Conservation (phyloP, 2,113 vertebrate species). For the Asarcornis scutulata region DNA sequence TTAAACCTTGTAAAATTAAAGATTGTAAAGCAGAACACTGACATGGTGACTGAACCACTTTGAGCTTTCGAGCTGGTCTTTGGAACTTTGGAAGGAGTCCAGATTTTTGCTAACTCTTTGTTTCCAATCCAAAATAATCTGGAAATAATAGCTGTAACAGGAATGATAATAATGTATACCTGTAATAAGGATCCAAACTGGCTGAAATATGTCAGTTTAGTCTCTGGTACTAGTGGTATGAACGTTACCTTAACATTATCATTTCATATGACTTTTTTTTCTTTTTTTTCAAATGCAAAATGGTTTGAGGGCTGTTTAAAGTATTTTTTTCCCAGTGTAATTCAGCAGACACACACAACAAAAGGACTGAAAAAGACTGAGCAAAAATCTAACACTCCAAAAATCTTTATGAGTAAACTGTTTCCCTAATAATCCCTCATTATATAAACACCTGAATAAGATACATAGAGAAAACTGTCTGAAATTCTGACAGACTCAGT, state of each 20-base stretch:
- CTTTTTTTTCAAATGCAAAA: neutral
- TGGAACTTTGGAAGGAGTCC: slow-evolving; percentile 40
- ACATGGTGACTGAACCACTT: slow-evolving; percentile 23
- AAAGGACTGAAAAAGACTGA: neutral
- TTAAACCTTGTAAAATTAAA: slow-evolving; percentile 25
- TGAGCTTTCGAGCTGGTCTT: neutral
- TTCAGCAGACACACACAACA: accelerated
- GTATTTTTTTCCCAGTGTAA: neutral
- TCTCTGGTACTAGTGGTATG: neutral
- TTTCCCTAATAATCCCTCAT: neutral
- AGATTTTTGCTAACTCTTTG: slow-evolving; percentile 44
- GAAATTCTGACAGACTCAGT: neutral
- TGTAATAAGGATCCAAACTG: slow-evolving; percentile 1
- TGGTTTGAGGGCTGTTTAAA: neutral
- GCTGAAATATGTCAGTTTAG: neutral
- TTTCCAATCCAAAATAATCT: slow-evolving; percentile 54
- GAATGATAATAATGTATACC: slow-evolving; percentile 1
- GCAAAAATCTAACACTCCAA: neutral
- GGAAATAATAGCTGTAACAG: slow-evolving; percentile 42
- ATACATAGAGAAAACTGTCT: neutral
- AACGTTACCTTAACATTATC: neutral
- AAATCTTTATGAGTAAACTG: neutral
- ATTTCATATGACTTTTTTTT: neutral
- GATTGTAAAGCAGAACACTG: neutral
- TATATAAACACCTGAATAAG: neutral